Evolutionary conservation across 2,797 vertebrate species (phyloP), one percentile per base, ranked within the genome.

Genomic region (Eremophila alpestris): DNA sequence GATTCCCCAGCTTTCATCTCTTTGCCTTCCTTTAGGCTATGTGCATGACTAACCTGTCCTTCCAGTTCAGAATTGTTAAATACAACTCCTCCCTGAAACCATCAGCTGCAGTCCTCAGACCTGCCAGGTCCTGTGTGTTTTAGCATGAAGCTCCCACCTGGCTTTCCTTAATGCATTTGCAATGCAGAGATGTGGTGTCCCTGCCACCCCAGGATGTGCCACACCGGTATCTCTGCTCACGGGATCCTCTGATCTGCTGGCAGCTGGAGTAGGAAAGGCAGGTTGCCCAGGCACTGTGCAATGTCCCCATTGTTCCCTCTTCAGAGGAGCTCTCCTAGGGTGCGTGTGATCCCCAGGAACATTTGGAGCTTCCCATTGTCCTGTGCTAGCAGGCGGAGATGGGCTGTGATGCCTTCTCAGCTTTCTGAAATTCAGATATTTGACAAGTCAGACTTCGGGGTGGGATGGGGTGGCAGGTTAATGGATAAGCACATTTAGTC

Each of bases 1-100:
- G 94, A 94, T 88, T 95, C 85, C 77, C 80, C 67, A 34, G 30
- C 83, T 96, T 94, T 95, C 60, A 90, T 90, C 56, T 85, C 30
- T 83, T 43, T 8, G 30, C 71, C 93, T 94, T 94, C 83, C 74
- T 95, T 93, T 67, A 87, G 93, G 91, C 70, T 49, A 84, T 74
- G 30, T 18, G 23, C 63, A 41, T 70, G 89, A 91, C 41, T 67
- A 97, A 95, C 85, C 69, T 54, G 94, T 84, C 92, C 77, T 92
- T 93, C 91, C 80, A 77, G 91, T 74, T 93, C 49, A 43, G 52
- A 60, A 59, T 32, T 4, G 11, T 79, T 91, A 78, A 94, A 60
- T 48, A 34, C 0, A 4, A 4, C 87, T 84, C 87, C 93, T 96
- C 95, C 95, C 74, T 90, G 89, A 91, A 94, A 94, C 56, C 34